Evolutionary conservation across 1,140 invertebrate genomes (phyloP), one percentile per base, ranked within the genome.

Genomic region (Lanistes nyassanus): DNA sequence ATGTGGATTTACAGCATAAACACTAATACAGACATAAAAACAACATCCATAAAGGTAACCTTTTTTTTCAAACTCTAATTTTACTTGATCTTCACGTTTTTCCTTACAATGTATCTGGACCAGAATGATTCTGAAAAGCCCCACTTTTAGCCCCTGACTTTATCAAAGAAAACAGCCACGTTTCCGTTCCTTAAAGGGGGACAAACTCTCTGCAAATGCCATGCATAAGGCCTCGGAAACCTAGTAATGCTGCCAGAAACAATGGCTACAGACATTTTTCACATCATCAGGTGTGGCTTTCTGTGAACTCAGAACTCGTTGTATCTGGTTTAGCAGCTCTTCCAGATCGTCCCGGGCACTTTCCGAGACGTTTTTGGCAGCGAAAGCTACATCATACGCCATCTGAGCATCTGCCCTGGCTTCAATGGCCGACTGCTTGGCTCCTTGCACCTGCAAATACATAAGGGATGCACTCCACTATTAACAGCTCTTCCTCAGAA

Each of bases 221-320:
- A 6, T 6, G 19, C 42, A 6, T 6, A 47, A 47, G 19, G 42
- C 9, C 42, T 47, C 19, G 9, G 5, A n/a, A n/a, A n/a, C n/a
- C n/a, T n/a, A n/a, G n/a, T n/a, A n/a, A n/a, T n/a, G 29, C 53
- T 64, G 19, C 21, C 19, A 65, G 70, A 77, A 73, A 55, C 58
- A 23, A 73, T 51, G 60, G 4, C 64, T 42, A 58, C 81, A 85
- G 56, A 97, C 95, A 79, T 95, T 91, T 84, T 94, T 92, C 36
- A 98, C 94, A 84, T 97, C 95, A 21, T 92, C 90, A 0, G 96
- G 95, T 60, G 93, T 94, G 1, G 95, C 93, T 21, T 93, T 94
- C 0, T 93, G 92, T 79, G 93, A 92, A 19, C 92, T 53, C 92
- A 97, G 87, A 85, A 96, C 95, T 69, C 93, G 92, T 75, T 92